These are phyloP conservation scores for Andrena camellia DNA, from an alignment of 2,888 invertebrate genomes.

Conservation along the genomic window DNA sequence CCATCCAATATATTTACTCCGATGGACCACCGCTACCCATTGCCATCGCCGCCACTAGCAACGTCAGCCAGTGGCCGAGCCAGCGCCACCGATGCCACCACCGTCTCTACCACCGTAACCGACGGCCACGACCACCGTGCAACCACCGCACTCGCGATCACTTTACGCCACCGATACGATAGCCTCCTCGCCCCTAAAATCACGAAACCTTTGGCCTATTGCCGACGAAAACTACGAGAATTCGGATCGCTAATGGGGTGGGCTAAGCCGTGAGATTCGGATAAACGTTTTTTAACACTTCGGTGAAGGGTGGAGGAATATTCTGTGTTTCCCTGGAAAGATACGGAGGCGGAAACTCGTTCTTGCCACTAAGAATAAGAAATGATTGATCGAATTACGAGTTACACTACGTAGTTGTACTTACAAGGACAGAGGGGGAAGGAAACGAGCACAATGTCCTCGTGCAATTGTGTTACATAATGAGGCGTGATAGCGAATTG, in stretches of 20 bases:
- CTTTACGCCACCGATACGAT: conserved; percentile 15
- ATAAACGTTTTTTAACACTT: no score
- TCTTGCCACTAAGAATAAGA: background rate
- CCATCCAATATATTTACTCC: conserved; percentile 82
- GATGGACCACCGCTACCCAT: conserved; percentile 79
- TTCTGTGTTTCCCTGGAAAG: background rate
- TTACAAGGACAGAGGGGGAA: background rate
- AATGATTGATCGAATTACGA: conserved; percentile 21
- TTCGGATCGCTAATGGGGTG: background rate
- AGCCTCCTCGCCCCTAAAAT: conserved; percentile 8
- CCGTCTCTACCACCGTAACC: conserved; percentile 51
- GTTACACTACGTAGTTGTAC: background rate
- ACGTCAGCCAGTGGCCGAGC: conserved; percentile 38
- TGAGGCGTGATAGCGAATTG: conserved; percentile 17
- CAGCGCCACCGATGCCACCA: conserved; percentile 49
- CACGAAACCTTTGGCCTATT: background rate
- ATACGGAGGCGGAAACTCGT: background rate
- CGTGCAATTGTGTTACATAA: background rate
- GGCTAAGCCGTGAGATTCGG: no score
- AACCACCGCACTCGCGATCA: conserved; percentile 45
- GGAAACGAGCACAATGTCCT: background rate
- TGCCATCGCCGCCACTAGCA: conserved; percentile 60
- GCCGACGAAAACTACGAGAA: background rate
- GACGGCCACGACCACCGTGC: conserved; percentile 62
- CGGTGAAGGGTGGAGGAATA: no score